A percentile compares a stretch with the other conserved stretches of the same genome.
Conservation (phyloP, 2,797 vertebrate species). For the Ispidina picta region DNA sequence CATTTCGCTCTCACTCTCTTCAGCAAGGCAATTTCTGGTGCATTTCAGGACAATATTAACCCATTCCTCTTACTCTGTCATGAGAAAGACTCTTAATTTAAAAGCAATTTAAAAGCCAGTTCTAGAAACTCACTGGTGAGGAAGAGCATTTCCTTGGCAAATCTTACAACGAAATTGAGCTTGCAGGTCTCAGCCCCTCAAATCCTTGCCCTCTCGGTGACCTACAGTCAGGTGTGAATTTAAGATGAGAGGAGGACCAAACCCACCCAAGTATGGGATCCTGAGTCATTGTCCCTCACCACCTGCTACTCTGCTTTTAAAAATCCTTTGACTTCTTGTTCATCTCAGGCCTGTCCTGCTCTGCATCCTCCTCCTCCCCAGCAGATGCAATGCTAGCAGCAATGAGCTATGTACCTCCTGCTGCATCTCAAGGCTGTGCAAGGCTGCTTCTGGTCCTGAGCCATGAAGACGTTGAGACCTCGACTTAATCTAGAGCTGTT, state of each 20-base stretch:
- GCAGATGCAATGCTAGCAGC: not conserved
- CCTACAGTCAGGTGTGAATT: conserved; percentile 24
- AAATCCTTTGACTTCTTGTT: not conserved
- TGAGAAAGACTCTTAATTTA: not conserved
- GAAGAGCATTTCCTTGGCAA: not conserved
- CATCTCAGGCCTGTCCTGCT: not conserved
- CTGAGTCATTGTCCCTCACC: not conserved
- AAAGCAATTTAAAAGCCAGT: conserved; percentile 5
- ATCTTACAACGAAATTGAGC: not conserved
- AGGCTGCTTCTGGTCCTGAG: not conserved
- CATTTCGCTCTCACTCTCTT: conserved; percentile 59
- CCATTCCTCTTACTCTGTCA: conserved; percentile 42
- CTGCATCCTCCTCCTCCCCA: not conserved
- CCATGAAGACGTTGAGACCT: not conserved
- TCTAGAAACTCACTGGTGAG: not conserved
- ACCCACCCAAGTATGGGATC: not conserved
- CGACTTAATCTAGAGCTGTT: not conserved
- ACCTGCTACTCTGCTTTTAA: not conserved
- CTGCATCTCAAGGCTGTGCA: not conserved
- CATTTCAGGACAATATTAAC: conserved; percentile 74
- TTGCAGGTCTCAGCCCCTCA: not conserved
- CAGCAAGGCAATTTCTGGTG: conserved; percentile 66
- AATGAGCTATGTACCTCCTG: not conserved
- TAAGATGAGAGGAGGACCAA: not conserved
- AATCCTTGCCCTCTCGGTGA: not conserved